phyloP scores from a whole-genome alignment of 2,113 vertebrate genomes.

The Coryphaenoides rupestris region DNA sequence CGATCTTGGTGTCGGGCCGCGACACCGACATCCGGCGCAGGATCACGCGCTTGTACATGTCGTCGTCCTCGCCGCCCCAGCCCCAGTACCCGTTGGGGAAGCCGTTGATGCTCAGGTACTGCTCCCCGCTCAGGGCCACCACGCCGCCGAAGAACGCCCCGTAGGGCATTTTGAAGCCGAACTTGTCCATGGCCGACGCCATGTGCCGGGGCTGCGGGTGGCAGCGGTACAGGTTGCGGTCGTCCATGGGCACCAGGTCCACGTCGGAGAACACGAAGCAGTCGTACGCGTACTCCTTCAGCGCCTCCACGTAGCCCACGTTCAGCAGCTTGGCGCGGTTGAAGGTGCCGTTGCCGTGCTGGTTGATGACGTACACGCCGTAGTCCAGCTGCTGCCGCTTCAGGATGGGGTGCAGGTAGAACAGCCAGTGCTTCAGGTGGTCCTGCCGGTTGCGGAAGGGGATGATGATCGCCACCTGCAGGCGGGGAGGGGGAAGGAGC shows the following conservation, averaged over 20 bases:
- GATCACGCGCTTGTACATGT: slow-evolving; percentile 76
- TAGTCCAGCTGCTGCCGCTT: slow-evolving; percentile 81
- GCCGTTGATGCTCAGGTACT: slow-evolving; percentile 87
- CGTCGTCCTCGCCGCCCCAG: slow-evolving; percentile 97
- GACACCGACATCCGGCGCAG: slow-evolving; percentile 79
- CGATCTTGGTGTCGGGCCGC: slow-evolving; percentile 74
- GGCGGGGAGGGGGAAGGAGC: slow-evolving; percentile 1
- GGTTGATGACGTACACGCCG: slow-evolving; percentile 3
- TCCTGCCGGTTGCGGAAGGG: slow-evolving; percentile 89
- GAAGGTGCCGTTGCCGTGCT: slow-evolving; percentile 86
- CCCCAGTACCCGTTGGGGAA: slow-evolving; percentile 97
- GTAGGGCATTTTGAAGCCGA: slow-evolving; percentile 90
- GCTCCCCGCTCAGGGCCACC: slow-evolving; percentile 83
- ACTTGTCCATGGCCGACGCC: slow-evolving; percentile 97
- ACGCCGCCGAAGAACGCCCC: slow-evolving; percentile 87
- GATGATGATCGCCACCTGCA: slow-evolving; percentile 86
- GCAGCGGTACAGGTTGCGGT: slow-evolving; percentile 89
- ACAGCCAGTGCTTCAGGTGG: slow-evolving; percentile 89
- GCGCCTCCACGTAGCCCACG: slow-evolving; percentile 85
- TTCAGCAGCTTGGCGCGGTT: slow-evolving; percentile 96
- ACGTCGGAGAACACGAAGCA: slow-evolving; percentile 97
- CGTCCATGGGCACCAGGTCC: slow-evolving; percentile 95
- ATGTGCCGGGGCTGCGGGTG: slow-evolving; percentile 90
- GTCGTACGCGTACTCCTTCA: slow-evolving; percentile 90
- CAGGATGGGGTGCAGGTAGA: slow-evolving; percentile 88